A percentile compares a stretch with the other conserved stretches of the same genome.
Evolutionary conservation across 2,888 invertebrate species (phyloP).

Genomic region (Cataglyphis rosenhaueri): DNA sequence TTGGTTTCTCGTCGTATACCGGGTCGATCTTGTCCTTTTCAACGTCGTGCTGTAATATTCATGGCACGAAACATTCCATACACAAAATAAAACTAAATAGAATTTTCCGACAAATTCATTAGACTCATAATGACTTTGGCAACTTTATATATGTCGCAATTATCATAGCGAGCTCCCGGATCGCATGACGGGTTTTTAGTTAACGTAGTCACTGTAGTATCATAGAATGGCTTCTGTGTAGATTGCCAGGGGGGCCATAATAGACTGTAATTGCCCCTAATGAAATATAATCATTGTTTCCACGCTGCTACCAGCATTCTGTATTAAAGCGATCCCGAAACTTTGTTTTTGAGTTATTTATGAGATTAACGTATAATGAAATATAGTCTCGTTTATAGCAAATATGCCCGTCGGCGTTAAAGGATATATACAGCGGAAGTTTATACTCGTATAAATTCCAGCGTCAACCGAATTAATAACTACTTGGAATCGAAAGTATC

Average conservation of each 20-base stretch:
- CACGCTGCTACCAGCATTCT: constrained; percentile 33
- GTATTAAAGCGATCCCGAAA: constrained; percentile 48
- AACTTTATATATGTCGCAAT: constrained; percentile 21
- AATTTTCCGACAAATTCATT: constrained; percentile 27
- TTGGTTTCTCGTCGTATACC: background rate
- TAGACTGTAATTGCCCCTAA: constrained; percentile 44
- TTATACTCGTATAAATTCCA: constrained; percentile 41
- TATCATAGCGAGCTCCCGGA: constrained; percentile 5
- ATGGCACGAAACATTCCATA: background rate
- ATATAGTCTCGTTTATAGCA: constrained; percentile 51
- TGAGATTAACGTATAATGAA: constrained; percentile 50
- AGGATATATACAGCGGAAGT: constrained; percentile 39
- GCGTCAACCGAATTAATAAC: constrained; percentile 34
- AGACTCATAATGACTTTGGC: background rate
- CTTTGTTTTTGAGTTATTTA: constrained; percentile 56
- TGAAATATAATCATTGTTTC: constrained; percentile 57
- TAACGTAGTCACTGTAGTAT: background rate
- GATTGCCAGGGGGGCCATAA: constrained; percentile 22
- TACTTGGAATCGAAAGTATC: constrained; percentile 40
- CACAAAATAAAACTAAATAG: too few relatives aligned
- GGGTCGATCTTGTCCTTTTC: background rate
- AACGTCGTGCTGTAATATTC: background rate
- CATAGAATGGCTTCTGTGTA: background rate
- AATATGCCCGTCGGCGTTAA: constrained; percentile 48
- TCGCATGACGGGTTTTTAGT: constrained; percentile 28